phyloP scores from a whole-genome alignment of 2,888 invertebrate species.

The Chrysolina oricalcia region DNA sequence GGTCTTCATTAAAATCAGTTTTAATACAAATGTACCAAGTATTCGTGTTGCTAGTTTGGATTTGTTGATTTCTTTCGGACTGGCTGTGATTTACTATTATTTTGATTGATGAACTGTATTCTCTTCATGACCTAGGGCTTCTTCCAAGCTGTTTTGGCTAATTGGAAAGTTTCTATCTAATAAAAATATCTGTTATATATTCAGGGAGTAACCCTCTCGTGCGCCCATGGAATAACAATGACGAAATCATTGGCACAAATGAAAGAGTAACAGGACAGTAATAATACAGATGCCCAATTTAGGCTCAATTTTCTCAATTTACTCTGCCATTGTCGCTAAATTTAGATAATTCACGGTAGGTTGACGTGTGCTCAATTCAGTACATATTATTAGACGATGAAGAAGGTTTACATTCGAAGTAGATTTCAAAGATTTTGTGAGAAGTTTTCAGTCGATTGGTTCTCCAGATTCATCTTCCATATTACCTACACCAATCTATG shows the following conservation, averaged over 20 bases:
- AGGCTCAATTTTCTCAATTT: slow-evolving; percentile 45
- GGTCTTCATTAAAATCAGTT: no score
- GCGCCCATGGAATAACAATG: not conserved
- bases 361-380: slow-evolving; percentile 11
- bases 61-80: no score
- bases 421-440: slow-evolving; percentile 35
- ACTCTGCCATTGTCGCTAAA: slow-evolving; percentile 49
- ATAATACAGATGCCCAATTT: slow-evolving; percentile 41
- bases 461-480: slow-evolving; percentile 42
- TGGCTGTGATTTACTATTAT: no score
- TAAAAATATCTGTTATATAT: not conserved
- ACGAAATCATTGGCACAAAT: not conserved
- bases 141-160: no score
- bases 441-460: slow-evolving; percentile 38
- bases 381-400: slow-evolving; percentile 30
- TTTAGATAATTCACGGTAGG: slow-evolving; percentile 49
- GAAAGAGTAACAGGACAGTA: slow-evolving; percentile 70
- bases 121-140: no score
- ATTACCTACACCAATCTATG: slow-evolving; percentile 43
- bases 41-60: no score
- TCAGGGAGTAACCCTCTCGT: not conserved
- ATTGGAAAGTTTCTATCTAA: no score
- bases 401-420: slow-evolving; percentile 25
- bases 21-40: no score
- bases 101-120: no score